Percentiles rank a stretch among this genome's conserved stretches.
phyloP scores from a whole-genome alignment of 2,113 vertebrate genomes.

The Circaetus gallicus region DNA sequence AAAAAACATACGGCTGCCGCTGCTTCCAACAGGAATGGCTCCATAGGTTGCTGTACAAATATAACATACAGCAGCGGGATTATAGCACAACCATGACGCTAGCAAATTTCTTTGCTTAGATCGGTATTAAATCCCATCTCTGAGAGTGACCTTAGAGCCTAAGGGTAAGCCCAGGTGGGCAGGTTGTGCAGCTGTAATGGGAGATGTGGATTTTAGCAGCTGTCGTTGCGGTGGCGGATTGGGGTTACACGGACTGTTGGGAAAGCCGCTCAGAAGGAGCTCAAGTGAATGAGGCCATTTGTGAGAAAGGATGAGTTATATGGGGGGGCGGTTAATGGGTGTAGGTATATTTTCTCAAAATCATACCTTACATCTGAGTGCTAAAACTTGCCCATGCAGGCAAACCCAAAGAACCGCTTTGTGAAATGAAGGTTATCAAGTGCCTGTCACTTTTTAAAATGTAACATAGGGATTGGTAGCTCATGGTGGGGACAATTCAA shows the following conservation, averaged over 20 bases:
- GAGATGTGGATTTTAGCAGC: not conserved
- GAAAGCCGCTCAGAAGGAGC: not conserved
- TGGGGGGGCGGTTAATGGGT: not conserved
- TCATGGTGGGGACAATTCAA: not conserved
- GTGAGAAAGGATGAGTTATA: not conserved
- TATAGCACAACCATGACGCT: not conserved
- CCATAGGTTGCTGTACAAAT: not conserved
- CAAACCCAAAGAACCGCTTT: not conserved
- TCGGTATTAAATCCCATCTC: not conserved
- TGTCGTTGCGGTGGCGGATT: accelerated
- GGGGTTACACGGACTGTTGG: not conserved
- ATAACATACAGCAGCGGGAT: not conserved
- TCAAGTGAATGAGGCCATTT: not conserved
- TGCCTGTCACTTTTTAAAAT: not conserved
- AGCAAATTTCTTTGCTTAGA: not conserved
- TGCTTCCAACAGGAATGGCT: not conserved
- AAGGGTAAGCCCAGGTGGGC: not conserved
- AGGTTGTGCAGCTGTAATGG: not conserved
- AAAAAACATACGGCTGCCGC: conserved; percentile 15
- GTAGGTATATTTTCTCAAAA: not conserved
- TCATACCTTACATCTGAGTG: not conserved
- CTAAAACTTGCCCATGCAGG: not conserved
- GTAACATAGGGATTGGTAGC: not conserved
- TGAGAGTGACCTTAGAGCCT: not conserved
- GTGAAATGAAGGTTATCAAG: not conserved